Evolutionary conservation across 2,888 invertebrate genomes (phyloP), one percentile per base, ranked within the genome.

Genomic region (Lasioglossum oenotherae): DNA sequence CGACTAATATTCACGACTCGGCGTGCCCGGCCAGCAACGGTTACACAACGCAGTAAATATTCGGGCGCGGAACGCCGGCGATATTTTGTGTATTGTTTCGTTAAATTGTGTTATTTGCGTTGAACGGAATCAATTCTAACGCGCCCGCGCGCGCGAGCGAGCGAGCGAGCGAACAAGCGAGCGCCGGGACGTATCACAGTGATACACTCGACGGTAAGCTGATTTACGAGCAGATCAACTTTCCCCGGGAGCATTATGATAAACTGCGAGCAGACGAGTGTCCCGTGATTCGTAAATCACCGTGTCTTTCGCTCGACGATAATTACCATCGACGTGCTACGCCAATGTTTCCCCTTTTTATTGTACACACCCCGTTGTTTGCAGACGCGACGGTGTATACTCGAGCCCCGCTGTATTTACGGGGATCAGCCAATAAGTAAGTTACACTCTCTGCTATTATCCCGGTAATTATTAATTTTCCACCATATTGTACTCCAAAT

Each of bases 31-130:
- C 10, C 49, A 19, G 67, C 19, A 23, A 49, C 46, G 49, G 73
- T 44, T 49, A 35, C 23, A 53, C 31, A 53, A 12, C 74, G 35
- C 35, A 74, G 74, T 74, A 74, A 74, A 74, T 74, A 74, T 74
- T 74, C 74, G 23, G 10, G 35, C 31, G 35, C 35, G 57, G n/a
- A 57, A 57, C 57, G 57, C 57, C n/a, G 57, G 57, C 74, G 74
- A 74, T 74, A 74, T 74, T 53, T 74, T 74, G 74, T 74, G 74
- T 74, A 74, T 74, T 74, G 74, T 74, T 74, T 49, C 74, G 49
- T 74, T 74, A 74, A 74, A 74, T 74, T 74, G 74, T 74, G 74
- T 53, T 74, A 49, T 74, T 74, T 74, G 49, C 74, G 74, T 49
- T 23, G 46, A 49, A 49, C 74, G 49, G 74, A 74, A 74, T 74